phyloP scores from a whole-genome alignment of 2,888 invertebrate species.

The Cinara cedri region DNA sequence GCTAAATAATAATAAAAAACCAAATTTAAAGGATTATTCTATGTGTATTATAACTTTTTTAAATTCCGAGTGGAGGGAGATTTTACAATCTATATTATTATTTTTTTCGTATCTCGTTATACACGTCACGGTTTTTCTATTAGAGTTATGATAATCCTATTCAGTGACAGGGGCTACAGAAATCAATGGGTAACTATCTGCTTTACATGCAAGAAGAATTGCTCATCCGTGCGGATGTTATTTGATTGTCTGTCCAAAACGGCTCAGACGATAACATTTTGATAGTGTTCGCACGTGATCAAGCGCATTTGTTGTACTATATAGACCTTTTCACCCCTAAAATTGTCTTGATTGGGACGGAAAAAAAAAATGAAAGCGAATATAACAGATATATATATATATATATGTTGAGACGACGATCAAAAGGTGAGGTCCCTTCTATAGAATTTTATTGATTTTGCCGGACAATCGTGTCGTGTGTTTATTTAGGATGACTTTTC shows the following conservation, averaged over 20 bases:
- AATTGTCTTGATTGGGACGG: conserved; percentile 42
- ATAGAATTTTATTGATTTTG: conserved; percentile 35
- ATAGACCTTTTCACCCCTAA: conserved; percentile 52
- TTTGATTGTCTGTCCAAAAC: conserved; percentile 53
- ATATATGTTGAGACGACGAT: conserved; percentile 32
- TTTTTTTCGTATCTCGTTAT: neutral
- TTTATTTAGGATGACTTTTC: conserved; percentile 37
- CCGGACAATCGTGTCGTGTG: conserved; percentile 37
- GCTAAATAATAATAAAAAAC: too few species aligned
- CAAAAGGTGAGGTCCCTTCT: conserved; percentile 39
- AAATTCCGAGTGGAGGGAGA: too few species aligned
- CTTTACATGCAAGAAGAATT: conserved; percentile 43
- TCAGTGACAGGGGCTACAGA: neutral
- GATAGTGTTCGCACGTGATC: conserved; percentile 47
- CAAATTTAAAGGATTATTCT: too few species aligned
- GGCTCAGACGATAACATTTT: conserved; percentile 39
- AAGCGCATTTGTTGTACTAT: conserved; percentile 48
- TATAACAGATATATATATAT: neutral
- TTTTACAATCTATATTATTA: neutral
- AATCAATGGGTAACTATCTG: conserved; percentile 32
- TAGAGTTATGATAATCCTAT: neutral
- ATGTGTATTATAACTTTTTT: too few species aligned
- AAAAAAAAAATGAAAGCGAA: conserved; percentile 5
- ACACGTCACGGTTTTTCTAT: neutral
- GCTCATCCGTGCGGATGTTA: conserved; percentile 45